Evolutionary conservation across 2,888 invertebrate genomes (phyloP), one percentile per base, ranked within the genome.

Genomic region (Podabrus alpinus): DNA sequence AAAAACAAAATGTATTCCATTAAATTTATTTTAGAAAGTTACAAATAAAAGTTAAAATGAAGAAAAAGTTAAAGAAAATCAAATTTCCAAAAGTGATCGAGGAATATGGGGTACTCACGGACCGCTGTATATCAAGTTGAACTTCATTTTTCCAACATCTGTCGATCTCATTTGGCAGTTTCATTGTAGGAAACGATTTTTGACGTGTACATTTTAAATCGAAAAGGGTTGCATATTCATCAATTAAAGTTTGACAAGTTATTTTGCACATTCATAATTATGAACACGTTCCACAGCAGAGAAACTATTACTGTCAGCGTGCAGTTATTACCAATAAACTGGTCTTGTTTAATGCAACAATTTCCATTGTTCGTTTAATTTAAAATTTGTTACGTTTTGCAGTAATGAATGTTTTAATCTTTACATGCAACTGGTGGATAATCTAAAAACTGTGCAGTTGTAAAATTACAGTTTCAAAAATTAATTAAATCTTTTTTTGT

Each of bases 141-240:
- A 61, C 68, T 72, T 72, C 68, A 72, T 68, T 68, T 62, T 61
- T 67, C 68, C 68, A 68, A 68, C 72, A 68, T 61, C 72, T 68
- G 72, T 68, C 72, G 64, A 68, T 68, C 59, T 62, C 68, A n/a
- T 45, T 64, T 60, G 71, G 66, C 70, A 60, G 71, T 66, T 66
- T 66, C 66, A 71, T 71, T 71, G 66, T 71, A 59, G 59, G 64
- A 7, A 59, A n/a, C 71, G 67, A 71, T 59, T 71, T 71, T 67
- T 71, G 71, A 25, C 60, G 15, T 66, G 15, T 45, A 24, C n/a
- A 24, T 66, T 60, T 15, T 45, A 66, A 71, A 71, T 71, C 15
- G 66, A 67, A 71, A 67, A 59, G 21, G 59, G 25, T 67, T 67
- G 71, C 71, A 67, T 60, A 71, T 67, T 66, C 66, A 66, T 71